Percentiles rank a stretch among this genome's conserved stretches.
Evolutionary conservation across 2,888 invertebrate species (phyloP).

Genomic region (Drosophila lacicola): DNA sequence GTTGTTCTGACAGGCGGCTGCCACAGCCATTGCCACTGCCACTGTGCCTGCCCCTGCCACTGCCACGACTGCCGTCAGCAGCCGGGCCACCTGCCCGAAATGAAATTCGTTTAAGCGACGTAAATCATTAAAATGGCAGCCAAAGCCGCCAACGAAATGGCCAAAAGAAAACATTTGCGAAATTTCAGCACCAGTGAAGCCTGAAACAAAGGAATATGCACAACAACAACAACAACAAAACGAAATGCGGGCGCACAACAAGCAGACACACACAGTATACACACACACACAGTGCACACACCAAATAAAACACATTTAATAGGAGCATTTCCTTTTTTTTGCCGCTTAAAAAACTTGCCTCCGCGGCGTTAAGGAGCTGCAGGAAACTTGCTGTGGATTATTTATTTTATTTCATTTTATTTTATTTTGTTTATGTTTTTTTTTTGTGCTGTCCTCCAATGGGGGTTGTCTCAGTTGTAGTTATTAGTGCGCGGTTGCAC

Average conservation of each 20-base stretch:
- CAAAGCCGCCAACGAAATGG: slow-evolving; percentile 61
- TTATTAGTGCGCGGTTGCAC: slow-evolving; percentile 77
- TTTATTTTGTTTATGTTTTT: slow-evolving; percentile 25
- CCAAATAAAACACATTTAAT: slow-evolving; percentile 69
- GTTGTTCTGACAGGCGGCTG: slow-evolving; percentile 50
- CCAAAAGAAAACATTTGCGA: slow-evolving; percentile 73
- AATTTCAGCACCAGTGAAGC: slow-evolving; percentile 77
- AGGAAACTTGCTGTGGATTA: slow-evolving; percentile 57
- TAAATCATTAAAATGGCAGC: slow-evolving; percentile 73
- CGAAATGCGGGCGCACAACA: slow-evolving; percentile 39
- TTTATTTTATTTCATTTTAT: slow-evolving; percentile 62
- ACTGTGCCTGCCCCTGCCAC: slow-evolving; percentile 15
- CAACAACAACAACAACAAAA: slow-evolving; percentile 7
- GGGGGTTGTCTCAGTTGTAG: slow-evolving; percentile 53
- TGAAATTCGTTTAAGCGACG: slow-evolving; percentile 63
- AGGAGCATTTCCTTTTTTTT: slow-evolving; percentile 69
- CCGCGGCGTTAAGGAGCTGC: slow-evolving; percentile 33
- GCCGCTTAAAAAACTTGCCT: slow-evolving; percentile 66
- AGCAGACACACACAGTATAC: slow-evolving; percentile 11
- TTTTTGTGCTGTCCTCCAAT: slow-evolving; percentile 40
- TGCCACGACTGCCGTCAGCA: slow-evolving; percentile 7
- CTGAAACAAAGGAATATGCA: slow-evolving; percentile 58
- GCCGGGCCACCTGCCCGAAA: slow-evolving; percentile 51
- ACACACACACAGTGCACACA: not conserved
- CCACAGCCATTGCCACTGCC: slow-evolving; percentile 8